Conservation (phyloP, 2,888 invertebrate species). For the Erpobdella octoculata region DNA sequence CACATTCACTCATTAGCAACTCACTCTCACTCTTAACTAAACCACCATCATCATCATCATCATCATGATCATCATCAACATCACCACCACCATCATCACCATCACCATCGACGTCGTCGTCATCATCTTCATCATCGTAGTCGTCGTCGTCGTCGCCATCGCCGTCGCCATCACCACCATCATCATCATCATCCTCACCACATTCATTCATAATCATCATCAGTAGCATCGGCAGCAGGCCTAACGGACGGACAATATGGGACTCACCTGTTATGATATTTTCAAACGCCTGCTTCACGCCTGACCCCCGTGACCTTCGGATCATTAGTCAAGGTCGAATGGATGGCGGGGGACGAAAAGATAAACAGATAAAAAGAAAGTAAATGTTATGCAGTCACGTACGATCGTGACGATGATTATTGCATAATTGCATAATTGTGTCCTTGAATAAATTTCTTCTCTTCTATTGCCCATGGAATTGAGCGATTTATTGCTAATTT, state of each 20-base stretch:
- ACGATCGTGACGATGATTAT: too few relatives aligned
- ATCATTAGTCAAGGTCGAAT: not conserved
- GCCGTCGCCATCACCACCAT: not conserved
- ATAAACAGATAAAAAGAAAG: too few relatives aligned
- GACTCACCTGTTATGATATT: not conserved
- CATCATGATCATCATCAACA: conserved; percentile 1
- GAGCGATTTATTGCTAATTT: too few relatives aligned
- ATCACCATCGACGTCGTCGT: conserved; percentile 6
- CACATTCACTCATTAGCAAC: not conserved
- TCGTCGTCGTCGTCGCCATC: conserved; percentile 1
- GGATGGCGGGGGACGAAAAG: not conserved
- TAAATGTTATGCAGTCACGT: too few relatives aligned
- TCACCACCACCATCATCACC: conserved; percentile 16
- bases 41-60: conserved; percentile 25
- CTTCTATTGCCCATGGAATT: too few relatives aligned
- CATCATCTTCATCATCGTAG: conserved; percentile 15
- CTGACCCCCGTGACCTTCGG: not conserved
- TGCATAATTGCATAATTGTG: too few relatives aligned
- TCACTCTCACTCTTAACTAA: too few relatives aligned
- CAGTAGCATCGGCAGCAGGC: conserved; percentile 13
- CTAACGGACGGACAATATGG: too few relatives aligned
- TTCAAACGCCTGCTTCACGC: not conserved
- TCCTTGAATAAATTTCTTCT: too few relatives aligned
- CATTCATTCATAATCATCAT: conserved; percentile 7
- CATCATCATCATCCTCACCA: not conserved